These are phyloP conservation scores for Saimiri boliviensis DNA, from an alignment of 2,113 vertebrate species.

Conservation along the genomic window DNA sequence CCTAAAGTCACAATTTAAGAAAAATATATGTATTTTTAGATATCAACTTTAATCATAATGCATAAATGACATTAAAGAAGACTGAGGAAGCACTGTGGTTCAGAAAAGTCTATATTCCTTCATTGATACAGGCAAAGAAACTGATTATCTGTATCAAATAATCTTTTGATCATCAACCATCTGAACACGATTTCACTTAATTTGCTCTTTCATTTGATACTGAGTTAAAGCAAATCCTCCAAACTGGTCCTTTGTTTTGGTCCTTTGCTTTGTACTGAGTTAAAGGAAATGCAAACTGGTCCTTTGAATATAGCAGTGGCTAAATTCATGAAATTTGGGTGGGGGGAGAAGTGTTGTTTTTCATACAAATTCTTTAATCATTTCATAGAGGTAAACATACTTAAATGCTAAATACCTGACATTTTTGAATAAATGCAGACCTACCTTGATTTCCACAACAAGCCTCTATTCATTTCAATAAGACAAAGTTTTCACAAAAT, in stretches of 20 bases:
- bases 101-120: slow-evolving; percentile 8
- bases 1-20: slow-evolving; percentile 26
- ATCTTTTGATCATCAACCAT: slow-evolving; percentile 34
- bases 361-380: slow-evolving; percentile 28
- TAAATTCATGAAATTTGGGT: background rate
- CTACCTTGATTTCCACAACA: slow-evolving; percentile 84
- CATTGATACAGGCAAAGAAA: background rate
- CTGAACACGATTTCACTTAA: slow-evolving; percentile 47
- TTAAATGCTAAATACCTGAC: slow-evolving; percentile 58
- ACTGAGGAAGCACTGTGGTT: background rate
- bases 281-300: slow-evolving; percentile 37
- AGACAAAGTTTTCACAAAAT: slow-evolving; percentile 81
- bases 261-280: background rate
- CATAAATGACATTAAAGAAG: slow-evolving; percentile 18
- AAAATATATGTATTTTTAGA: background rate
- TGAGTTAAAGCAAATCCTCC: slow-evolving; percentile 30
- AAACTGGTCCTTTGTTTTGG: slow-evolving; percentile 16
- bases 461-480: slow-evolving; percentile 81
- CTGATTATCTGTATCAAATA: background rate
- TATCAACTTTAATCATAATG: slow-evolving; percentile 22
- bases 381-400: slow-evolving; percentile 37
- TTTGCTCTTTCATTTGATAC: slow-evolving; percentile 43
- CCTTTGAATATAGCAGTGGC: background rate
- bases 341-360: background rate
- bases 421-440: slow-evolving; percentile 74